phyloP scores from a whole-genome alignment of 2,797 vertebrate species.

The Sternotherus odoratus region DNA sequence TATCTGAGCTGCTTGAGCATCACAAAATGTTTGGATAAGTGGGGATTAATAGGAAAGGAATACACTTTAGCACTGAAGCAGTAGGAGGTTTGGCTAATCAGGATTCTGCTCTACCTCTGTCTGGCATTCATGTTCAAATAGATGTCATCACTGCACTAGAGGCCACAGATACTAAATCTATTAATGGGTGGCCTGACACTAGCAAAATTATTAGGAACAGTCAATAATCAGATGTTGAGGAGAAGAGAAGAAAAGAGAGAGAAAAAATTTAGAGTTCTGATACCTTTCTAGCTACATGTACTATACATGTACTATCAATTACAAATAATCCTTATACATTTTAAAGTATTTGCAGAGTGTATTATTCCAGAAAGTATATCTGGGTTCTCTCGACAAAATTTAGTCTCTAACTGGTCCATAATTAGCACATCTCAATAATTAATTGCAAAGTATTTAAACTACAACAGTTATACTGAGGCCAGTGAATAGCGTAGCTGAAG shows the following conservation, averaged over 20 bases:
- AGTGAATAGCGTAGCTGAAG: too few relatives aligned
- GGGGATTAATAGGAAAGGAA: background rate
- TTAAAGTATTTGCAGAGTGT: background rate
- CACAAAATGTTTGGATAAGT: background rate
- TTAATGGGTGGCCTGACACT: background rate
- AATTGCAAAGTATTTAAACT: background rate
- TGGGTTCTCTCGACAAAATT: background rate
- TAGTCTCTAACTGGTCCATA: background rate
- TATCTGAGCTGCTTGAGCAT: background rate
- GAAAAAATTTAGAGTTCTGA: background rate
- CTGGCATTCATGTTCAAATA: background rate
- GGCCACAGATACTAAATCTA: background rate
- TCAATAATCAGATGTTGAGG: background rate
- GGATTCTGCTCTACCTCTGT: background rate
- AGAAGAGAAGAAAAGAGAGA: background rate
- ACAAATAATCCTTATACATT: background rate
- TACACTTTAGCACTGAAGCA: background rate
- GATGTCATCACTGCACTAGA: background rate
- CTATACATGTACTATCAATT: background rate
- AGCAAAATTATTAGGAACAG: background rate
- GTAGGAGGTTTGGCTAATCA: background rate
- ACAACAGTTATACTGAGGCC: background rate
- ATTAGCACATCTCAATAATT: background rate
- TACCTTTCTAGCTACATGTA: background rate
- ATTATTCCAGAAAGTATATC: fast-evolving